These are phyloP conservation scores for Corvus cornix DNA, from an alignment of 2,113 vertebrate genomes.

Conservation along the genomic window DNA sequence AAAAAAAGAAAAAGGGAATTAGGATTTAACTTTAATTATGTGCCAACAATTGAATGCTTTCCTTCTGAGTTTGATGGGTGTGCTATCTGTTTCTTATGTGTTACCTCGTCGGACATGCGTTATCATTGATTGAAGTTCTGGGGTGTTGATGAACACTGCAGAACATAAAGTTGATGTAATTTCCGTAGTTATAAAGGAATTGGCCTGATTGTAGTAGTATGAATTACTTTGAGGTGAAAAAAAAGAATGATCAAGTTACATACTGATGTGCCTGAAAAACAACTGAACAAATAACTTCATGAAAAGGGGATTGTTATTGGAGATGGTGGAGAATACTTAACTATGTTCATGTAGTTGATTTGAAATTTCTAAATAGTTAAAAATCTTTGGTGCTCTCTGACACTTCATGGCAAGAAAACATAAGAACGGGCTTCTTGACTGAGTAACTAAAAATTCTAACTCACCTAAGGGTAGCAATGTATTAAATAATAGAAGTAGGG, in stretches of 20 bases:
- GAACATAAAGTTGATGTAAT: background rate
- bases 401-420: background rate
- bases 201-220: background rate
- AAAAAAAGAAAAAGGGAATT: background rate
- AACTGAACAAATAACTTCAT: background rate
- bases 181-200: background rate
- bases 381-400: accelerated
- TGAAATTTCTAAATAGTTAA: background rate
- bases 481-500: background rate
- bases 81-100: background rate
- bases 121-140: background rate
- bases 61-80: background rate
- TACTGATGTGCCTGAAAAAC: background rate
- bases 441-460: background rate
- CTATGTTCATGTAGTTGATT: background rate
- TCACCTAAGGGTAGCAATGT: background rate
- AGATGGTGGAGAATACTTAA: background rate
- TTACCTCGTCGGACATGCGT: background rate
- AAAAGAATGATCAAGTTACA: background rate
- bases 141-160: background rate
- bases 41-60: background rate
- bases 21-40: background rate
- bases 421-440: background rate
- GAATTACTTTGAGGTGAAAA: background rate
- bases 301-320: background rate